Conservation (phyloP, 2,888 invertebrate species). For the Heterodera filipjevi region DNA sequence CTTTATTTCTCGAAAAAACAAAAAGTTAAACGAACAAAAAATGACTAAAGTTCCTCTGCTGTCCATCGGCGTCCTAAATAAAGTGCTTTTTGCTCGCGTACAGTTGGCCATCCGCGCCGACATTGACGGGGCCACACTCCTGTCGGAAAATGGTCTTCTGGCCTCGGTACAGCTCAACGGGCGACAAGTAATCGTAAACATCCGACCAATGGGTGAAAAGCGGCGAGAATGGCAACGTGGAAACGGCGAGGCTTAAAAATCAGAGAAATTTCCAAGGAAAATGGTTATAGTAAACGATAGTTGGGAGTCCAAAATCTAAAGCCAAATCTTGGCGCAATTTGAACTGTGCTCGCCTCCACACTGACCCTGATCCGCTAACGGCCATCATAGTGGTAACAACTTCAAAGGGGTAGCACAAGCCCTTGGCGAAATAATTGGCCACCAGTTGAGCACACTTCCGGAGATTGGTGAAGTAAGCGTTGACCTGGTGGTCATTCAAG, state of each 20-base stretch:
- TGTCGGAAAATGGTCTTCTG: slow-evolving; percentile 60
- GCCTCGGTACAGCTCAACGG: slow-evolving; percentile 53
- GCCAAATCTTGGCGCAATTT: too few relatives aligned
- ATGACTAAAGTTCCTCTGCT: too few relatives aligned
- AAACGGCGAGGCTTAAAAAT: slow-evolving; percentile 75
- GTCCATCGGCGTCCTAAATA: too few relatives aligned
- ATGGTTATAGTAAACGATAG: too few relatives aligned
- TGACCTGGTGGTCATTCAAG: neutral
- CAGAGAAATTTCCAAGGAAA: too few relatives aligned
- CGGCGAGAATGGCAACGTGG: slow-evolving; percentile 83
- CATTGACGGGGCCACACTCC: slow-evolving; percentile 58
- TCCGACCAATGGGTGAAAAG: slow-evolving; percentile 79
- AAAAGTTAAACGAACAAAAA: too few relatives aligned
- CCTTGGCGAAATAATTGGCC: slow-evolving; percentile 76
- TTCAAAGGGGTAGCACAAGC: slow-evolving; percentile 85
- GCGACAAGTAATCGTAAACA: slow-evolving; percentile 79
- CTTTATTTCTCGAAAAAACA: too few relatives aligned
- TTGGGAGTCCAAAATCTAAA: too few relatives aligned
- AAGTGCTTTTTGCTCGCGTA: slow-evolving; percentile 59
- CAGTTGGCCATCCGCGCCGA: slow-evolving; percentile 57
- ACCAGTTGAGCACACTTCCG: slow-evolving; percentile 44
- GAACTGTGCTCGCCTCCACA: too few relatives aligned
- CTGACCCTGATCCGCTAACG: slow-evolving; percentile 77
- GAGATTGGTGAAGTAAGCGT: slow-evolving; percentile 35
- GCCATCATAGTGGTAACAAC: slow-evolving; percentile 90